These are phyloP conservation scores for Delphinus delphis DNA, from an alignment of 2,113 vertebrate genomes.

Conservation along the genomic window DNA sequence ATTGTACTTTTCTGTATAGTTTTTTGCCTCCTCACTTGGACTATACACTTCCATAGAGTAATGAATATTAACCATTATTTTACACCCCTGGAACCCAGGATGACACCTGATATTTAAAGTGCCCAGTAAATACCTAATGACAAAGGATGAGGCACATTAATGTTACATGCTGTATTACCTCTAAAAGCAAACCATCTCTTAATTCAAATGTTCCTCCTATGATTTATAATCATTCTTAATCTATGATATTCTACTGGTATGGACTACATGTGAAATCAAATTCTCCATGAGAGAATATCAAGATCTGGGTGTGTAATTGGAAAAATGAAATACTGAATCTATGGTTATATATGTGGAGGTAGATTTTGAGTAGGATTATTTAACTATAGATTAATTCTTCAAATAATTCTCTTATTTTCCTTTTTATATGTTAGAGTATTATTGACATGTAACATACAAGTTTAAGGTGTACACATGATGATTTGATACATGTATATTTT, in stretches of 20 bases:
- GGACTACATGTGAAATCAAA: neutral
- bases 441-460: neutral
- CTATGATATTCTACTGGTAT: neutral
- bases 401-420: neutral
- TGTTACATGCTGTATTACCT: neutral
- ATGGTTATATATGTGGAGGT: neutral
- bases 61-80: neutral
- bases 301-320: neutral
- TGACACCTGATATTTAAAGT: neutral
- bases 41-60: neutral
- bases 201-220: neutral
- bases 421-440: neutral
- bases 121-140: neutral
- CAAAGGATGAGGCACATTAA: neutral
- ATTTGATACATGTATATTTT: neutral
- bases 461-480: neutral
- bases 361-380: neutral
- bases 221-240: conserved; percentile 27
- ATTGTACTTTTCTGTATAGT: neutral
- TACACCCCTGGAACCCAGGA: neutral
- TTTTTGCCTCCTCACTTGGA: neutral
- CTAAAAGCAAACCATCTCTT: neutral
- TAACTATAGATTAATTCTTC: neutral
- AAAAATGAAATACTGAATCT: neutral
- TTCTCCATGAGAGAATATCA: neutral